phyloP scores from a whole-genome alignment of 2,797 vertebrate species.

The Manis javanica region DNA sequence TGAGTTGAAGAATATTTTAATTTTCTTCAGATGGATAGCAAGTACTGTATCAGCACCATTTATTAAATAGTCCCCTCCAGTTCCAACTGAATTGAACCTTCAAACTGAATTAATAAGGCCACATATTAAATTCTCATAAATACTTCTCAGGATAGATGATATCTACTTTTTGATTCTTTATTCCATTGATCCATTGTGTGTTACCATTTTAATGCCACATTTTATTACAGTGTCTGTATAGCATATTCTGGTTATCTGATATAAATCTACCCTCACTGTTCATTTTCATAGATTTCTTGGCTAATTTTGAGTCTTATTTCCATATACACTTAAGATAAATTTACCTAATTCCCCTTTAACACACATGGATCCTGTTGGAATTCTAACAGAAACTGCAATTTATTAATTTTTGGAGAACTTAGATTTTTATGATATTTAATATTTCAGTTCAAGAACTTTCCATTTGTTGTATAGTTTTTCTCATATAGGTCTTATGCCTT shows the following conservation, averaged over 20 bases:
- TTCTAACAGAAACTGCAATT: not conserved
- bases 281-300: not conserved
- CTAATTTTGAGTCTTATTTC: not conserved
- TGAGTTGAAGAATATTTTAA: not conserved
- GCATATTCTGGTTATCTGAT: not conserved
- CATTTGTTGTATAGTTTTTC: slow-evolving; percentile 4
- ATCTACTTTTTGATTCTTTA: not conserved
- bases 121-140: not conserved
- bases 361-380: not conserved
- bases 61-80: not conserved
- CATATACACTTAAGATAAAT: not conserved
- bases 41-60: not conserved
- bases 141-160: not conserved
- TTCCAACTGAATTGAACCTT: not conserved
- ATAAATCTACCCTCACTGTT: not conserved
- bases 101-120: no score
- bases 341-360: not conserved
- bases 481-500: not conserved
- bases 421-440: not conserved
- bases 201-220: not conserved
- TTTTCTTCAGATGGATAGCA: not conserved
- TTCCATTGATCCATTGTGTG: not conserved
- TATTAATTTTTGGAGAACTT: slow-evolving; percentile 26
- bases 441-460: slow-evolving; percentile 42
- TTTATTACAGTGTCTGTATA: not conserved